phyloP scores from a whole-genome alignment of 1,140 invertebrate genomes.

The Drosophila ogumai region DNA sequence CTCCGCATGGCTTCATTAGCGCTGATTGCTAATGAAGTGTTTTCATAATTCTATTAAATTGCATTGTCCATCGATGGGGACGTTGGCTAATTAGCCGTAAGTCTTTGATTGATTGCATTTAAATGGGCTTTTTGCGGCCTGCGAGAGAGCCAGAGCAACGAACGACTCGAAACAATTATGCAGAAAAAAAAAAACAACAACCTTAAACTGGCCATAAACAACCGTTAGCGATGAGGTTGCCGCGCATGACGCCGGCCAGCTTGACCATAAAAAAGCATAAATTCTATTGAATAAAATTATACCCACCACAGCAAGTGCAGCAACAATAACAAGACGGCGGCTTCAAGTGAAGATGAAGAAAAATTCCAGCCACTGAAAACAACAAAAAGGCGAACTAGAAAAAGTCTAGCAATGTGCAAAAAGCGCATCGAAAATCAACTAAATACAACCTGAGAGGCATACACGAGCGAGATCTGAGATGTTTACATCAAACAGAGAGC shows the following conservation, averaged over 20 bases:
- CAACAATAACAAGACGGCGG: neutral
- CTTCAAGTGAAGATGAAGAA: constrained; percentile 3
- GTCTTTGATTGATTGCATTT: constrained; percentile 55
- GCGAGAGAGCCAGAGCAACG: constrained; percentile 19
- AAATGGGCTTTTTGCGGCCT: constrained; percentile 21
- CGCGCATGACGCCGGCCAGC: constrained; percentile 53
- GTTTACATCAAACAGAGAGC: constrained; percentile 39
- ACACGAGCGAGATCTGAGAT: constrained; percentile 4
- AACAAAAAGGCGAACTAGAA: constrained; percentile 29
- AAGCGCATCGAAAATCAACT: constrained; percentile 65
- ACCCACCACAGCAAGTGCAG: constrained; percentile 8
- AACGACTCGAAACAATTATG: constrained; percentile 40
- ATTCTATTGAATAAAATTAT: constrained; percentile 71
- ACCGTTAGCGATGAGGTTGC: constrained; percentile 53
- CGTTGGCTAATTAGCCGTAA: constrained; percentile 27
- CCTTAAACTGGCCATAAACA: constrained; percentile 55
- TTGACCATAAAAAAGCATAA: constrained; percentile 68
- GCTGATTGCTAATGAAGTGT: constrained; percentile 43
- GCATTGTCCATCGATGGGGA: constrained; percentile 2
- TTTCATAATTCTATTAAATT: constrained; percentile 53
- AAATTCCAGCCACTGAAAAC: constrained; percentile 13
- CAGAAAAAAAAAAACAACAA: constrained; percentile 2
- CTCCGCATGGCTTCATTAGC: constrained; percentile 24
- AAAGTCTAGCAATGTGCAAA: constrained; percentile 69
- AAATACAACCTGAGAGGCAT: constrained; percentile 17